Conservation (phyloP, 1,140 invertebrate genomes). For the Microplitis mediator region DNA sequence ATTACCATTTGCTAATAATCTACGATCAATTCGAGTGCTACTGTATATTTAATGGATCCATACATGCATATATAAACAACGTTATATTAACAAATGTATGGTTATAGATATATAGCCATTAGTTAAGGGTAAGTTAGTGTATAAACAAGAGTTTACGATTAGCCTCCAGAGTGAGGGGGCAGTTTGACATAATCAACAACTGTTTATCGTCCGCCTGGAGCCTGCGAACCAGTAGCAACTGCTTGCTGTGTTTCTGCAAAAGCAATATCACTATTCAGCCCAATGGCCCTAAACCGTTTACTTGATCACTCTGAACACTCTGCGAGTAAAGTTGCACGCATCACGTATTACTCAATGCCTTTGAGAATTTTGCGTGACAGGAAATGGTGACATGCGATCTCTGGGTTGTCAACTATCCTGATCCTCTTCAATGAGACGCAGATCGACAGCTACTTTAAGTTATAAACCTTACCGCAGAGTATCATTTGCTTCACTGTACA, state of each 20-base stretch:
- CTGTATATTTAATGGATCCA: no score
- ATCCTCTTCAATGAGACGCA: constrained; percentile 24
- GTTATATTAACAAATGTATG: no score
- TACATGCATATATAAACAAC: no score
- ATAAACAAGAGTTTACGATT: no score
- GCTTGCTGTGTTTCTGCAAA: constrained; percentile 6
- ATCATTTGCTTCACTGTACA: not conserved
- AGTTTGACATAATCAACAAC: constrained; percentile 1
- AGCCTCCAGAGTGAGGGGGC: not conserved
- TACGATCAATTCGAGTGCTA: no score
- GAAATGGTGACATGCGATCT: constrained; percentile 51
- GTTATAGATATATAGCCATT: no score
- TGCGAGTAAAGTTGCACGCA: not conserved
- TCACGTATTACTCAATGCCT: constrained; percentile 5
- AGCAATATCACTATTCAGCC: constrained; percentile 21
- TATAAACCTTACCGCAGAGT: no score
- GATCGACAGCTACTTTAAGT: not conserved
- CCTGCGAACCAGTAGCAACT: not conserved
- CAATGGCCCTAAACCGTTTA: constrained; percentile 30
- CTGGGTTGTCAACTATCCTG: constrained; percentile 39
- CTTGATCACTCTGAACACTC: not conserved
- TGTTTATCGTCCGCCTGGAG: constrained; percentile 25
- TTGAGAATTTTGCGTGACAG: constrained; percentile 45
- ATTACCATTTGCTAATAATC: no score
- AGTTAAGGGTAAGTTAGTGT: no score